Evolutionary conservation across 2,888 invertebrate genomes (phyloP), one percentile per base, ranked within the genome.

Genomic region (Miltochrista miniata): DNA sequence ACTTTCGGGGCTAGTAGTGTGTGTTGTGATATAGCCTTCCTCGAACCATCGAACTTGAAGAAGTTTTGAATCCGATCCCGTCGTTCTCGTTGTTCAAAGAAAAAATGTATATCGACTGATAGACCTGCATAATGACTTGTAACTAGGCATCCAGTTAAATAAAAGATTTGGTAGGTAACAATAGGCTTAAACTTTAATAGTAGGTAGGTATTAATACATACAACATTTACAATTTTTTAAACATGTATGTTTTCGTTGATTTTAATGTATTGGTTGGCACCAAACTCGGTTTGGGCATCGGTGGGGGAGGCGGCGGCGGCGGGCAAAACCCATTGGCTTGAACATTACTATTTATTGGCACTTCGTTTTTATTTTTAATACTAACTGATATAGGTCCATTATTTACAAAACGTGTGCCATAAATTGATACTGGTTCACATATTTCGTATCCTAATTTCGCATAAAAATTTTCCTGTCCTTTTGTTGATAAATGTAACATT

Each of bases 401-500:
- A 63, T 48, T 76, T 41, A 70, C 61, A 59, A 72, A 51, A 61
- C 75, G 76, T 55, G 74, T 79, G 10, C 95, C 95, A 75, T 94
- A 96, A 74, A 96, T 94, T 56, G 94, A 93, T 15, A 96, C 84
- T 1, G 96, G 96, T 45, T 92, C 92, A 76, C 96, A 96, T 66
- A 92, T 83, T 53, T 81, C 85, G 71, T 96, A 96, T 44, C 96
- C 96, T 71, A 96, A 93, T 82, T 96, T 95, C 45, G 90, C 83
- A 76, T 96, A 96, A 83, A 96, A 96, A 37, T 92, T 87, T 74
- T 96, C 96, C 79, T 96, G 95, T 24, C 95, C 96, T 72, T 94
- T 93, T 24, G 95, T 95, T 34, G 94, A 94, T 58, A 95, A 83
- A 83, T 95, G 95, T 58, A 96, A 85, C 74, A 92, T 93, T 71